Conservation (phyloP, 1,140 invertebrate species). For the Reticulitermes speratus region DNA sequence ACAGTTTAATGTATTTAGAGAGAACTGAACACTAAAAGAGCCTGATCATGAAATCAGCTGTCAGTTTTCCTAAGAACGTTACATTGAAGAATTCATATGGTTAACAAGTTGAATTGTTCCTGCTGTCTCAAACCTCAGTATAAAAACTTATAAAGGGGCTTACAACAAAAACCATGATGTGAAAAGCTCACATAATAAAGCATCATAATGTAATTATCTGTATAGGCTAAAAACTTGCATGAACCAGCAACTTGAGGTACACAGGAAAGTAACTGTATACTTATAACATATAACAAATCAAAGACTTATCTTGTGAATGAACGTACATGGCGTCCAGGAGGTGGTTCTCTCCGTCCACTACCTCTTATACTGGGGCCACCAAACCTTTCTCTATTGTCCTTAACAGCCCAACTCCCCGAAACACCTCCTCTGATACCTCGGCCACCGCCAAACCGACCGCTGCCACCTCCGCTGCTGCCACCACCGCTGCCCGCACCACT, state of each 20-base stretch:
- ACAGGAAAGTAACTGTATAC: background rate
- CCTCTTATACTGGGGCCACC: slow-evolving; percentile 26
- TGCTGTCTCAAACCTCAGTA: background rate
- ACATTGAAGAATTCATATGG: background rate
- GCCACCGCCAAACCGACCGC: slow-evolving; percentile 14
- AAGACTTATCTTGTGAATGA: slow-evolving; percentile 30
- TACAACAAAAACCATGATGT: background rate
- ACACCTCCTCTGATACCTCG: slow-evolving; percentile 17
- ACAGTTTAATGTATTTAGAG: background rate
- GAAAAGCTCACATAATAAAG: background rate
- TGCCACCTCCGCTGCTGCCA: background rate
- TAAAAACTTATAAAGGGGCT: background rate
- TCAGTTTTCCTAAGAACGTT: background rate
- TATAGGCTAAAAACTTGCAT: background rate
- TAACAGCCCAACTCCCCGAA: slow-evolving; percentile 16
- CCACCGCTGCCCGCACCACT: background rate
- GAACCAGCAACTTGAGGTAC: background rate
- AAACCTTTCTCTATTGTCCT: slow-evolving; percentile 30
- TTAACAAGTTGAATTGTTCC: background rate
- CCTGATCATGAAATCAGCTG: background rate
- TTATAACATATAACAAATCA: background rate
- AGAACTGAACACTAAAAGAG: background rate
- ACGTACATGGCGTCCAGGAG: slow-evolving; percentile 23
- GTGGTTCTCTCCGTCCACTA: slow-evolving; percentile 18
- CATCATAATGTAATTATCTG: background rate